phyloP scores from a whole-genome alignment of 2,797 vertebrate species.

The Telmatherina bonti region DNA sequence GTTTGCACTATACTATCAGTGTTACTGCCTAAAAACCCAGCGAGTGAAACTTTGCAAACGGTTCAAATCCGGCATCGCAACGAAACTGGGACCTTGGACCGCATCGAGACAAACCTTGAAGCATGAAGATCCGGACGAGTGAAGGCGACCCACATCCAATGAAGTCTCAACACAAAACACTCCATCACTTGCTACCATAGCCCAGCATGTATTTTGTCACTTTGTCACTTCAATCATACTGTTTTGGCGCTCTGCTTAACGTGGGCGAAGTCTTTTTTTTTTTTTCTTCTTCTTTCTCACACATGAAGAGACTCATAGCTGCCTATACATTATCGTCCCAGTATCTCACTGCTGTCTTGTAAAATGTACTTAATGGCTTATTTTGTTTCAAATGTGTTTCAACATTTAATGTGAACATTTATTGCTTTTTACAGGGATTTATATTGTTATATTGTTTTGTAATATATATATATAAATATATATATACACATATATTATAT shows the following conservation, averaged over 20 bases:
- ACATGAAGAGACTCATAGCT: slow-evolving; percentile 67
- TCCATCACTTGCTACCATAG: slow-evolving; percentile 42
- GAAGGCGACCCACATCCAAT: slow-evolving; percentile 38
- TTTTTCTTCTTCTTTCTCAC: slow-evolving; percentile 44
- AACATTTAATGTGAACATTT: slow-evolving; percentile 86
- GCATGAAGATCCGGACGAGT: slow-evolving; percentile 56
- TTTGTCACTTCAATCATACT: slow-evolving; percentile 57
- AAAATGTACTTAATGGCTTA: slow-evolving; percentile 79
- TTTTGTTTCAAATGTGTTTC: slow-evolving; percentile 79
- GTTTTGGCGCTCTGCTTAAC: slow-evolving; percentile 41
- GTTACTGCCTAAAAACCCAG: slow-evolving; percentile 95
- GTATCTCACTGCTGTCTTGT: slow-evolving; percentile 76
- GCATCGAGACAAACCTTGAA: slow-evolving; percentile 54
- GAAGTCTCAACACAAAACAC: slow-evolving; percentile 43
- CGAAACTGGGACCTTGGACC: slow-evolving; percentile 75
- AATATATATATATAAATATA: slow-evolving; percentile 79
- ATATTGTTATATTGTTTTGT: slow-evolving; percentile 85
- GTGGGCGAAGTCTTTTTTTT: slow-evolving; percentile 33
- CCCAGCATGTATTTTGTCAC: slow-evolving; percentile 71
- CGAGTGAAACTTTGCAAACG: slow-evolving; percentile 54
- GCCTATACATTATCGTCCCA: slow-evolving; percentile 75
- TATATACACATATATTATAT: slow-evolving; percentile 68
- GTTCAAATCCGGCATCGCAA: slow-evolving; percentile 79
- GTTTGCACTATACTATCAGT: slow-evolving; percentile 99
- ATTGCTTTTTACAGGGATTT: slow-evolving; percentile 87